Base-by-base conservation (phyloP, 30 jellyfish, hydroid and myxozoan species). In the Aurelia coerulea region DNA sequence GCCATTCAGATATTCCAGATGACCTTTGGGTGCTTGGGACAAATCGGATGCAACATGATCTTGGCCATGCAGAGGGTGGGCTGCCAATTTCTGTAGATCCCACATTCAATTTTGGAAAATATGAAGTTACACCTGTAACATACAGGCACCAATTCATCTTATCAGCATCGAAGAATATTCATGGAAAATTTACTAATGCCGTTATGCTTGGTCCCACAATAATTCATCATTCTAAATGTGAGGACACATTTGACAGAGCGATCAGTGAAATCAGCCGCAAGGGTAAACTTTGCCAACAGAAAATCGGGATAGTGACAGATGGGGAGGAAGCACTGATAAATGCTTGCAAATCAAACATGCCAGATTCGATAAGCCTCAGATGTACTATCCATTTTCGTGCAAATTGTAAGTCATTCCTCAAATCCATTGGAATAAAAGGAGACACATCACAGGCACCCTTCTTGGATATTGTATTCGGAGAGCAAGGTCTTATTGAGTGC, bases 21-120 rank as follows among this genome's bases (percentile, higher is more conserved):
- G 76, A 65, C 33, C 33, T 65, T 12, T 65, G 35, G 76, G 76
- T 65, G n/a, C 33, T 65, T 29, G 23, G 42, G 33, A 65, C 35
- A 3, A 65, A 65, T 2, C 76, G 76, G n/a, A n/a, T 65, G 76
- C 76, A 15, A 3, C 33, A 15, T n/a, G 76, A 65, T 65, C 33
- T 31, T 15, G 42, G 46, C 2, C 76, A 37, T 31, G 35, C 76
- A 12, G 76, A 65, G 68, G 68, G 31, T 37, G 68, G 68, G 3
- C 2, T 59, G 31, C 68, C 68, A 2, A 59, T 59, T 1, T 59
- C 68, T 59, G 68, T 59, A 19, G 68, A 59, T 14, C 68, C 68
- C 1, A 59, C 68, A 19, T 59, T 59, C 31, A 59, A 59, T 19
- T 59, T 59, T 5, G 68, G 68, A 19, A 59, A 59, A 59, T 59